Base-by-base conservation (phyloP, 2,888 invertebrate species). In the Allophyes oxyacanthae region DNA sequence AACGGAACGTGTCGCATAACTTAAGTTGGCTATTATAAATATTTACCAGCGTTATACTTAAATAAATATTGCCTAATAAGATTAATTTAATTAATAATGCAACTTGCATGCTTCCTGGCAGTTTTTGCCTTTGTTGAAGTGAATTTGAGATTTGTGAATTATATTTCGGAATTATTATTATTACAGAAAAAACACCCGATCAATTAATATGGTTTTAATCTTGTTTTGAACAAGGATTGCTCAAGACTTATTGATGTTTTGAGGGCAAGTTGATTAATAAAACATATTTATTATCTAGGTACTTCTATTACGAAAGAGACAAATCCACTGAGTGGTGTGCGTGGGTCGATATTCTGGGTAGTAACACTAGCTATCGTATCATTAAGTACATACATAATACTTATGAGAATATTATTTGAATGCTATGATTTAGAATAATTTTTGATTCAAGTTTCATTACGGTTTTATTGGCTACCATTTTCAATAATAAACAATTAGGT, bases 281-380 rank as follows among this genome's bases (percentile, higher is more conserved):
- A 38, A 11, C n/a, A 30, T 59, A 7, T 11, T 30, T 52, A 46
- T 50, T 20, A n/a, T n/a, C 45, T 71, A 65, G 63, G n/a, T 43
- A 8, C 9, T 7, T 7, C 6, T 32, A 11, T 51, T 63, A 41
- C 48, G 43, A 56, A 63, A 64, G 62, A 53, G 56, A 66, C 59
- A 58, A 72, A 76, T 59, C 44, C 15, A 28, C 11, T 64, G 8
- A 61, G 52, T 65, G 42, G 75, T 79, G 78, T 78, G 78, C 75
- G 80, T 79, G 70, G 71, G 67, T 64, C 72, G 61, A 60, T 50
- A 64, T 64, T 72, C 51, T 56, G 59, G 73, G 67, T 77, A 78
- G 58, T 60, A 59, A 63, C 67, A 4, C n/a, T n/a, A n/a, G n/a
- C n/a, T n/a, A n/a, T 3, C 20, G 4, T 20, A 10, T n/a, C 30